phyloP scores from a whole-genome alignment of 2,797 vertebrate species.

The Oophaga sylvatica region DNA sequence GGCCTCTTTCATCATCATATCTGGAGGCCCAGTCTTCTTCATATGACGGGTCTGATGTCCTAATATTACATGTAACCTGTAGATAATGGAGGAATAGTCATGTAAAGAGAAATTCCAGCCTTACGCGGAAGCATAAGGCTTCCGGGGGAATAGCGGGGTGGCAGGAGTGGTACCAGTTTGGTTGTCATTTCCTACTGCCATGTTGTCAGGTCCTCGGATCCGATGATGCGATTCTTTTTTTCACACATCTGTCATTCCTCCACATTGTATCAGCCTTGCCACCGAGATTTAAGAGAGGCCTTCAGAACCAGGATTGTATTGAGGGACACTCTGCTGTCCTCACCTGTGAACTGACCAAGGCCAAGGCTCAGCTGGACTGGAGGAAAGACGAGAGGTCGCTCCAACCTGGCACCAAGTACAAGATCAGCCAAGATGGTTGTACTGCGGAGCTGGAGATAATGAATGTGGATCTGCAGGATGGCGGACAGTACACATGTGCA shows the following conservation, averaged over 20 bases:
- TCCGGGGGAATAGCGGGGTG: background rate
- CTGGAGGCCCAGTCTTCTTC: background rate
- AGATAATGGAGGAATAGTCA: background rate
- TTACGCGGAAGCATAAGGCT: background rate
- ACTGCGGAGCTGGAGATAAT: slow-evolving; percentile 67
- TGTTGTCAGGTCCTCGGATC: too few species aligned
- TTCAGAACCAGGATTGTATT: slow-evolving; percentile 64
- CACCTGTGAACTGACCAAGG: slow-evolving; percentile 68
- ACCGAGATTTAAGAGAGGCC: slow-evolving; percentile 70
- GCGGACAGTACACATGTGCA: slow-evolving; percentile 83
- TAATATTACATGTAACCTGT: background rate
- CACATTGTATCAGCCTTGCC: slow-evolving; percentile 74
- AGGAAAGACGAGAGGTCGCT: slow-evolving; percentile 71
- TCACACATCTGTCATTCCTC: background rate
- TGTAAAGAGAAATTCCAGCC: background rate
- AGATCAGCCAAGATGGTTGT: slow-evolving; percentile 69
- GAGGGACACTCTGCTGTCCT: slow-evolving; percentile 65
- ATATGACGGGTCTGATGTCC: background rate
- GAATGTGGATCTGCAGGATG: slow-evolving; percentile 73
- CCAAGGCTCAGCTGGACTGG: slow-evolving; percentile 70
- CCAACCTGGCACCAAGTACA: slow-evolving; percentile 66
- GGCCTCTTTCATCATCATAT: background rate
- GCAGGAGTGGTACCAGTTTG: background rate
- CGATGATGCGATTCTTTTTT: background rate
- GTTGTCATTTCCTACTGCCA: background rate